Evolutionary conservation across 2,888 invertebrate genomes (phyloP), one percentile per base, ranked within the genome.

Genomic region (Ligdia adustata): DNA sequence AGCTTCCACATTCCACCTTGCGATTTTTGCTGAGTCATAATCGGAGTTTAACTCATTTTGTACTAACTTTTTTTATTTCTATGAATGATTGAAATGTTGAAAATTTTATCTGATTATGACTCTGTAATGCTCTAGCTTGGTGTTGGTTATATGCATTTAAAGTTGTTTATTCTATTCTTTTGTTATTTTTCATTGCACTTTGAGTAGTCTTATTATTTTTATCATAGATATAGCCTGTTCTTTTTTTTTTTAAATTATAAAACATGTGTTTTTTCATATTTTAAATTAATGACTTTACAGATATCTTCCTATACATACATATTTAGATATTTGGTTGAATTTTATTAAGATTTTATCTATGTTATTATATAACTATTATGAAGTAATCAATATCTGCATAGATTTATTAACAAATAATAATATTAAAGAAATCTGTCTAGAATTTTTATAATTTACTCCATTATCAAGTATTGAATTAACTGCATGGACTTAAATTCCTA

Each of bases 1-100:
- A 56, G 82, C 83, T 86, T 71, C 60, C 63, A 64, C 61, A 75
- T 80, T 83, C 79, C 72, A 77, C 69, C 73, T 86, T 87, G 87
- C 86, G 85, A 87, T 88, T 88, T 86, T 87, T 82, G 67, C 62
- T 48, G 38, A 47, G 26, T 66, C 66, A 63, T 68, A 62, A 62
- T 45, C 56, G 56, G 60, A 69, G 4, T 7, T 22, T n/a, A 22
- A n/a, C 22, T n/a, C 7, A 2, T 22, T 1, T 22, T 4, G 3
- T 5, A 18, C 4, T 22, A 3, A 16, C 16, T 16, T 16, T 3
- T 16, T 16, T 16, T 16, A 16, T 4, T 16, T 16, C 3, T 4
- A 16, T 4, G 3, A 4, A 16, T 16, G 16, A 4, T 5, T 4
- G 3, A 16, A 13, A 14, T 33, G 40, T 11, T n/a, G n/a, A n/a